Base-by-base conservation (phyloP, 2,113 vertebrate species). In the Neogale vison region DNA sequence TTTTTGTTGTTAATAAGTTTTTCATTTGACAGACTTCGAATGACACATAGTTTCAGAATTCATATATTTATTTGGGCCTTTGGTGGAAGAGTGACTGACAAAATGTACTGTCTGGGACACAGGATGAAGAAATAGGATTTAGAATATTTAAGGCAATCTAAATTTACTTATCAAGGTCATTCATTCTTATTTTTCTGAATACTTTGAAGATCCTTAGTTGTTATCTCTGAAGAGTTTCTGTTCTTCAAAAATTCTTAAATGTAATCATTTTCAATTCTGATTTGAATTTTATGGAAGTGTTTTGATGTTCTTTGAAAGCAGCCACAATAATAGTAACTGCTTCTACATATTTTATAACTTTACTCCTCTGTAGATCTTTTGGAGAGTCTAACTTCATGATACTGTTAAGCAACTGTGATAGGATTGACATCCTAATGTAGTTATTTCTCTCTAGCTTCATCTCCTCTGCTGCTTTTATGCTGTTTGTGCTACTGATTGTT, bases 1-100 rank as follows among this genome's bases (percentile, higher is more conserved):
- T 52, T 52, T 71, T 82, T 96, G 77, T 80, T 89, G 36, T 94
- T 90, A 82, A 18, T 88, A n/a, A 72, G 34, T 42, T 90, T 87
- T 77, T 95, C 47, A 65, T 80, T 92, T 95, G 55, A 85, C 47
- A 77, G 59, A 85, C 36, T 95, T 87, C 67, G 67, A 94, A 57
- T 89, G 50, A 84, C 47, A 90, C 3, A 21, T 77, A 45, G 29
- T 52, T n/a, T 94, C 74, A 87, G 52, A 88, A 87, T 87, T 93
- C 20, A 77, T 87, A 8, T 55, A 55, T 90, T 95, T 74, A 74
- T 52, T 80, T 59, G 50, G 29, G 7, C 15, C 34, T 96, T 97
- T 83, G 55, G 50, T 26, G 39, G 65, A 85, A 88, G 67, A 57
- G 24, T 92, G 52, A 89, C 31, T 92, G 50, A 92, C 29, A 69